Base-by-base conservation (phyloP, 2,113 vertebrate genomes). In the Canis aureus region DNA sequence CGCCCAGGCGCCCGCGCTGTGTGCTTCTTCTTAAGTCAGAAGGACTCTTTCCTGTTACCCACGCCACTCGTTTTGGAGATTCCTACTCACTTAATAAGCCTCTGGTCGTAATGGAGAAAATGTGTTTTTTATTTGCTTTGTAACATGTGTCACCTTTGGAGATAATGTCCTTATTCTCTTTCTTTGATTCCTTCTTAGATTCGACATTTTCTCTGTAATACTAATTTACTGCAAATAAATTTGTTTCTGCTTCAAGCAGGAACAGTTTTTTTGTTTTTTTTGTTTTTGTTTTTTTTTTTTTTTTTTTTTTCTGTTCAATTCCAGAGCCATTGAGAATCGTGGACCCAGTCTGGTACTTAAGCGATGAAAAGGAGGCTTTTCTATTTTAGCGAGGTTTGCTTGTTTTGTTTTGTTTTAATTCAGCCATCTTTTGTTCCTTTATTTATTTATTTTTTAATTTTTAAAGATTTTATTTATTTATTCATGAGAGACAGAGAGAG, bases 21-120 rank as follows among this genome's bases (percentile, higher is more conserved):
- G 74, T 76, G n/a, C 60, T 89, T 9, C 11, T 83, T 90, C 38
- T 88, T 83, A 60, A 60, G 16, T 89, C 81, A 67, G 16, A 93
- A 92, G 90, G 86, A 71, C 55, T 43, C 25, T 79, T 29, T 96
- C 29, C 32, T n/a, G 23, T 87, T 80, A 43, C 8, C 35, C 27
- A 22, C 90, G 96, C 96, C 57, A 74, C 87, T 88, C 22, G 64
- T 59, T 96, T 71, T 90, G 67, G 35, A 38, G 81, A 96, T 83
- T 74, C 82, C 49, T 49, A 73, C 10, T 91, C 55, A 82, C 38
- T 79, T 32, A 91, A 92, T 32, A 91, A 92, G 13, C 20, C 57
- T 86, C 51, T 11, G 29, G 23, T 80, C 3, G 22, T 87, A 55
- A 81, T 76, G 67, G 62, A 55, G 62, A 90, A 55, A 91, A 79